Percentiles rank a stretch among this genome's conserved stretches.
phyloP scores from a whole-genome alignment of 2,888 invertebrate genomes.

The Drosophila pegasa region DNA sequence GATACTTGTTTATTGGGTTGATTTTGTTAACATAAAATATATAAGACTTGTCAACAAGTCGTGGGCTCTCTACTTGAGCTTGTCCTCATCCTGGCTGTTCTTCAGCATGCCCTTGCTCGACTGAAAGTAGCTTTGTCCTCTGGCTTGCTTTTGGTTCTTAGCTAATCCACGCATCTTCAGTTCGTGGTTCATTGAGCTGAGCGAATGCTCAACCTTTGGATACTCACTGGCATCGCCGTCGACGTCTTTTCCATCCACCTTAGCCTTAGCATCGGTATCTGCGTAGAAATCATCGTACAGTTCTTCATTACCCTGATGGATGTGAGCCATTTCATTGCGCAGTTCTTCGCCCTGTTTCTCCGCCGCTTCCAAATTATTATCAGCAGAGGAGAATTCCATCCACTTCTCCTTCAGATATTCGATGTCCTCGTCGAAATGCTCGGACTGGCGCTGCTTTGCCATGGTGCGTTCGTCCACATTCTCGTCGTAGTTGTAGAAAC shows the following conservation, averaged over 20 bases:
- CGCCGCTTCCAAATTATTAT: neutral
- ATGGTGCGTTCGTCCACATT: neutral
- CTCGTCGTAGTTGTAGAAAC: slow-evolving; percentile 11
- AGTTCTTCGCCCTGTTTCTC: neutral
- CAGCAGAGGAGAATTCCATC: neutral
- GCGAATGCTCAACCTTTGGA: neutral
- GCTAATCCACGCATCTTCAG: neutral
- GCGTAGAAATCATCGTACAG: neutral
- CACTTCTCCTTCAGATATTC: neutral
- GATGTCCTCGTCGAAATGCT: neutral
- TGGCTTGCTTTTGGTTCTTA: neutral
- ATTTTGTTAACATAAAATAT: slow-evolving; percentile 7
- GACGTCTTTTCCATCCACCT: neutral
- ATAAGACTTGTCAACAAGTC: neutral
- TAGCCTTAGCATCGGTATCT: neutral
- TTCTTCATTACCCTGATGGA: neutral
- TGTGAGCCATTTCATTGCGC: neutral
- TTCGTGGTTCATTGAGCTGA: neutral
- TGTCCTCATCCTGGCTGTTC: neutral
- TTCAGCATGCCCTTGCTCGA: neutral
- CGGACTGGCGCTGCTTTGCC: neutral
- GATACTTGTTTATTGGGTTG: too few species aligned
- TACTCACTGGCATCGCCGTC: neutral
- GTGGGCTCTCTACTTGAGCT: neutral
- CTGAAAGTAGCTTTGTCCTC: neutral